Evolutionary conservation across 1,140 invertebrate species (phyloP), one percentile per base, ranked within the genome.

Genomic region (Homalodisca vitripennis): DNA sequence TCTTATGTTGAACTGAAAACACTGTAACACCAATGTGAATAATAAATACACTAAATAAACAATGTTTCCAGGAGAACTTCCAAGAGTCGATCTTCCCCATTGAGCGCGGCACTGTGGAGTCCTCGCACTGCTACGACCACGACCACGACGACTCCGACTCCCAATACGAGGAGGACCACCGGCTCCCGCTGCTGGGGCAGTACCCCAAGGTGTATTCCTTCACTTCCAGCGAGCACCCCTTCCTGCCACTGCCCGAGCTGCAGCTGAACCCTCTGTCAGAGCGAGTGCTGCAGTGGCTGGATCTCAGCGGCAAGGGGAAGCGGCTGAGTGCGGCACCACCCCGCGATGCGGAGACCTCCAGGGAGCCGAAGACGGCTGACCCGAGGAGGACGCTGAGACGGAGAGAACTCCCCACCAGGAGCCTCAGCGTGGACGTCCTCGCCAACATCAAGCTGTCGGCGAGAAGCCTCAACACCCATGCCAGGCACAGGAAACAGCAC

Each of bases 231-330:
- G 55, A 60, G 12, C 55, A 60, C 3, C 3, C 26, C 3, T 30
- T 3, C 6, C 29, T 60, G 22, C 34, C n/a, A n/a, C n/a, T 60
- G 27, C 55, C 55, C n/a, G 55, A 60, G 2, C 55, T 60, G 6
- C 55, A 60, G n/a, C 55, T 60, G 13, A 72, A 70, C 73, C 81
- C 81, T 13, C 75, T 85, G 66, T 85, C 84, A 1, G 84, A 86
- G 60, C 76, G 85, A 66, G 85, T 87, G 0, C 75, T 86, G 13
- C 81, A 84, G 71, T 87, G 86, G 86, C 72, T 87, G 27, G 84
- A 86, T 76, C 74, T 86, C 34, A 83, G 84, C 0, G 83, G 79
- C 0, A 77, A 71, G 29, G 51, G 34, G 34, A 6, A 41, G 17
- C 34, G 34, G 34, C 34, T 41, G 34, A 41, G 34, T 17, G 17